Conservation (phyloP, 2,113 vertebrate genomes). For the Axis porcinus region DNA sequence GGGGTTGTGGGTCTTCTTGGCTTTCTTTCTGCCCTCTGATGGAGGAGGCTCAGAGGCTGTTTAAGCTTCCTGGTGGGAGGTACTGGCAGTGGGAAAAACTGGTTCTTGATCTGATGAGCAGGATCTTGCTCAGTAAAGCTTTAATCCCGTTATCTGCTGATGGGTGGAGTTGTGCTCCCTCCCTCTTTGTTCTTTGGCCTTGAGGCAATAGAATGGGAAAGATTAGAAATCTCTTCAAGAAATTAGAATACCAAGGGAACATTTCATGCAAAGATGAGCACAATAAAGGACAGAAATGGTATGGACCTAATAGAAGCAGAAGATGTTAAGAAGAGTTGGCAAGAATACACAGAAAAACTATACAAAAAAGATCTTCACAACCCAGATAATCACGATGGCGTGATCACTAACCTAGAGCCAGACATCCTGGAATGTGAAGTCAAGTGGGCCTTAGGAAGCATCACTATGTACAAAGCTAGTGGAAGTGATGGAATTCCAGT, state of each 20-base stretch:
- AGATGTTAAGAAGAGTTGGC: background rate
- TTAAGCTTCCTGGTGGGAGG: background rate
- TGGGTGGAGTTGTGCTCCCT: background rate
- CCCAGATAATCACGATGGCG: background rate
- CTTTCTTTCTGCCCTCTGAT: background rate
- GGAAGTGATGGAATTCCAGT: background rate
- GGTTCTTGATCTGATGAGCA: background rate
- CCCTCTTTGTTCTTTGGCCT: background rate
- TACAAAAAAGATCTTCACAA: background rate
- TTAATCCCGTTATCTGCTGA: background rate
- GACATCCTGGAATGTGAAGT: background rate
- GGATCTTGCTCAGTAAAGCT: background rate
- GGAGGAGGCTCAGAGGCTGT: background rate
- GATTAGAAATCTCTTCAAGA: background rate
- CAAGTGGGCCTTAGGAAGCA: background rate
- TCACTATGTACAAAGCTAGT: background rate
- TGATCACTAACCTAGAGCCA: background rate
- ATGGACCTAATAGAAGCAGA: background rate
- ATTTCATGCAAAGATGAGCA: background rate
- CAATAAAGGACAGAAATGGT: background rate
- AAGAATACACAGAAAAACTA: background rate
- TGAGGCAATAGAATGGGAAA: background rate
- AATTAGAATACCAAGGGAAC: background rate
- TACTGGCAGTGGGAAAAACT: background rate
- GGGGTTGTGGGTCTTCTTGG: background rate